Percentiles rank a stretch among this genome's conserved stretches.
These are phyloP conservation scores for Climacteris rufus DNA, from an alignment of 2,113 vertebrate genomes.

Conservation along the genomic window DNA sequence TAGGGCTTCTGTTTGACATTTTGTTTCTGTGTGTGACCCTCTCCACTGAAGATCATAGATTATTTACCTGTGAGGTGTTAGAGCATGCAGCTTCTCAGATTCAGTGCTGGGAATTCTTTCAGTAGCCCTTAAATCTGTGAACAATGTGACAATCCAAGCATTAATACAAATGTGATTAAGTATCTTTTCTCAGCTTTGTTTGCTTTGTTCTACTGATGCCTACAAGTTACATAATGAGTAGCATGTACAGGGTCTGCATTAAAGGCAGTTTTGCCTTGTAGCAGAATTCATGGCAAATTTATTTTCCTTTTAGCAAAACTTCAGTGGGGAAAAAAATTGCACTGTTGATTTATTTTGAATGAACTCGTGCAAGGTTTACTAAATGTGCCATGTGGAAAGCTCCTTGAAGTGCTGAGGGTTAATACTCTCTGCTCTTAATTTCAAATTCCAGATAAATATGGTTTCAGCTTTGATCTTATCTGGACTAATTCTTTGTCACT, in stretches of 20 bases:
- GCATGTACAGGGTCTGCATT: constrained; percentile 44
- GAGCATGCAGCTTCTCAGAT: not conserved
- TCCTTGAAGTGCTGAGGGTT: constrained; percentile 60
- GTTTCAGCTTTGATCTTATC: constrained; percentile 80
- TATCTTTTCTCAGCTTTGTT: constrained; percentile 53
- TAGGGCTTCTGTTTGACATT: constrained; percentile 15
- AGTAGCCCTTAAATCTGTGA: constrained; percentile 26
- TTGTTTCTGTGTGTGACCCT: not conserved
- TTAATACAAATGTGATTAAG: constrained; percentile 56
- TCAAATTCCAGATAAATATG: constrained; percentile 75
- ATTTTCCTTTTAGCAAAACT: constrained; percentile 56
- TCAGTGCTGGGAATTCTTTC: constrained; percentile 20
- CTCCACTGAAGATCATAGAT: not conserved
- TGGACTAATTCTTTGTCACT: constrained; percentile 80
- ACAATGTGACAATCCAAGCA: constrained; percentile 43
- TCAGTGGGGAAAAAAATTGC: not conserved
- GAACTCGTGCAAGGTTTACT: constrained; percentile 36
- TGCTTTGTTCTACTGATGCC: constrained; percentile 71
- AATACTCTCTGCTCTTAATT: constrained; percentile 72
- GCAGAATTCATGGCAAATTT: constrained; percentile 30
- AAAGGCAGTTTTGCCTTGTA: constrained; percentile 36
- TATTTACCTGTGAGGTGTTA: constrained; percentile 31
- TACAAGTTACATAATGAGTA: constrained; percentile 67
- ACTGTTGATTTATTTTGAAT: constrained; percentile 38
- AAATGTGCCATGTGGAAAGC: constrained; percentile 48